phyloP scores from a whole-genome alignment of 2,888 invertebrate species.

The Clistopyga incitator region DNA sequence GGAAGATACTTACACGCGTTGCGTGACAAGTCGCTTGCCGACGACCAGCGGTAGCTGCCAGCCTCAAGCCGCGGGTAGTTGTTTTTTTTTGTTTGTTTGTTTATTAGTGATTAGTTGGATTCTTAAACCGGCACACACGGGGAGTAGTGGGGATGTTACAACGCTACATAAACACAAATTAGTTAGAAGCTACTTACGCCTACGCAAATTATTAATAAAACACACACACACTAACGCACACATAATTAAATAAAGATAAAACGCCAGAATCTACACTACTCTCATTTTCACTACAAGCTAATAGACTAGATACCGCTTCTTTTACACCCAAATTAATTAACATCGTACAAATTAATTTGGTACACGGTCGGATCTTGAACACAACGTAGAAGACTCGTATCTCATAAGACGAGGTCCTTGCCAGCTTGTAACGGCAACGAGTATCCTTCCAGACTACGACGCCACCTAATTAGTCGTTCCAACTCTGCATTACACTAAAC shows the following conservation, averaged over 20 bases:
- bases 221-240: conserved; percentile 33
- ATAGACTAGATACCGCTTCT: conserved; percentile 4
- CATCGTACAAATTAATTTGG: neutral
- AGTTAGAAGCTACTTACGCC: conserved; percentile 82
- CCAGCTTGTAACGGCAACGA: conserved; percentile 5
- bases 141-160: conserved; percentile 82
- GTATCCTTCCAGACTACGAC: conserved; percentile 1
- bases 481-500: neutral
- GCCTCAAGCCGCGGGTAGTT: conserved; percentile 79
- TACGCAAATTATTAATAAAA: conserved; percentile 64
- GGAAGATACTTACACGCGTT: conserved; percentile 80
- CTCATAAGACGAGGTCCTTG: neutral
- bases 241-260: conserved; percentile 34
- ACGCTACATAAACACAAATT: conserved; percentile 84
- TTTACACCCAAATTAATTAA: conserved; percentile 19
- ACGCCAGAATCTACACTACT: conserved; percentile 28
- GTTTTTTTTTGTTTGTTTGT: conserved; percentile 23
- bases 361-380: neutral
- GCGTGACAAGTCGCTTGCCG: conserved; percentile 77
- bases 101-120: conserved; percentile 83
- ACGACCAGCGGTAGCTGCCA: conserved; percentile 67
- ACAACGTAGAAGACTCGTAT: neutral
- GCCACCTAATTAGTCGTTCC: neutral
- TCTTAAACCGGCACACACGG: conserved; percentile 78
- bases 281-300: conserved; percentile 52